These are phyloP conservation scores for Sparidentex hasta DNA, from an alignment of 2,797 vertebrate genomes.

Conservation along the genomic window DNA sequence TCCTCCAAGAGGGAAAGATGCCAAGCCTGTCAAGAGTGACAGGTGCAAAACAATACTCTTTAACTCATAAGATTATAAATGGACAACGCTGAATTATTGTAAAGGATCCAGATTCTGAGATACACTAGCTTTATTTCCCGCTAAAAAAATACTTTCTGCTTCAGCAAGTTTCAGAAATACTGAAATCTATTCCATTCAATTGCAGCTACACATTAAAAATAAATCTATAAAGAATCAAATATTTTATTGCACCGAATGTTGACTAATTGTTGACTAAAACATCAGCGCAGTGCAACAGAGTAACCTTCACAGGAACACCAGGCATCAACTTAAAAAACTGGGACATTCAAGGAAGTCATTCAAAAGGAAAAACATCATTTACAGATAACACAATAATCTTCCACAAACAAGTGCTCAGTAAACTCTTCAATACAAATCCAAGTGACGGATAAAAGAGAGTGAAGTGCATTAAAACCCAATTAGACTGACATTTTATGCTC, in stretches of 20 bases:
- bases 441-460: not conserved
- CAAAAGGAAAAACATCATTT: not conserved
- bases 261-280: not conserved
- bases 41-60: too few relatives aligned
- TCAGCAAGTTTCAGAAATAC: too few relatives aligned
- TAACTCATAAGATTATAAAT: too few relatives aligned
- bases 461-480: conserved; percentile 1
- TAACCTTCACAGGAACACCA: not conserved
- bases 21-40: too few relatives aligned
- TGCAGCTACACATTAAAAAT: too few relatives aligned
- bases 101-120: too few relatives aligned
- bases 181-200: too few relatives aligned
- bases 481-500: not conserved
- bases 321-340: not conserved
- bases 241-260: not conserved
- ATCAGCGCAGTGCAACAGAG: not conserved
- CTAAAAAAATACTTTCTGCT: too few relatives aligned
- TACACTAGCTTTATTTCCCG: too few relatives aligned
- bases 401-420: not conserved
- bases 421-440: not conserved
- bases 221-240: too few relatives aligned
- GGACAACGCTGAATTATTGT: too few relatives aligned
- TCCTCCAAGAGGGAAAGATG: too few relatives aligned
- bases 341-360: not conserved
- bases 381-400: not conserved